Evolutionary conservation across 2,113 vertebrate genomes (phyloP).

Genomic region (Cyprinus carpio): DNA sequence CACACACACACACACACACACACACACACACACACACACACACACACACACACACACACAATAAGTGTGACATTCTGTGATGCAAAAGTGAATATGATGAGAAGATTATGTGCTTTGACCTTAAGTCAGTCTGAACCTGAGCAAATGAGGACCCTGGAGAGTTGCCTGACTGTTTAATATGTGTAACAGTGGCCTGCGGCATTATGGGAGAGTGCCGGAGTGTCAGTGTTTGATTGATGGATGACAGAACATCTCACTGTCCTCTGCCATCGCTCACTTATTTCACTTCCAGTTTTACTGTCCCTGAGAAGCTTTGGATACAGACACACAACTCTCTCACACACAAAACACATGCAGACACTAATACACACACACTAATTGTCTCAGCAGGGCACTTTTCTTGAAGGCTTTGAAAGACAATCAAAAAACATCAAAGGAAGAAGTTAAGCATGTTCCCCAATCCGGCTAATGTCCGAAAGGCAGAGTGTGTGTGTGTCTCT

Average conservation of each 20-base stretch:
- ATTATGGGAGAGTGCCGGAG: conserved; percentile 50
- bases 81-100: conserved; percentile 53
- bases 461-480: conserved; percentile 35
- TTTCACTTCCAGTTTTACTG: conserved; percentile 44
- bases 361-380: conserved; percentile 15
- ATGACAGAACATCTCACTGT: conserved; percentile 54
- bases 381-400: not conserved
- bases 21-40: not conserved
- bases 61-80: conserved; percentile 50
- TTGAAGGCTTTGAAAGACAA: conserved; percentile 36
- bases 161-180: conserved; percentile 50
- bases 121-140: conserved; percentile 47
- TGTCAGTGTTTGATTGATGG: conserved; percentile 56
- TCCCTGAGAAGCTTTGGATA: conserved; percentile 41
- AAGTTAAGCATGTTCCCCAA: conserved; percentile 28
- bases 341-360: not conserved
- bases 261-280: conserved; percentile 47
- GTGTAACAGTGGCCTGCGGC: conserved; percentile 45
- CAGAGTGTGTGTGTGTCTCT: conserved; percentile 37
- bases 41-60: not conserved
- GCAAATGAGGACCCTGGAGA: conserved; percentile 50
- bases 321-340: not conserved
- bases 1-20: not conserved
- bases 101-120: conserved; percentile 56
- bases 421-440: conserved; percentile 33